phyloP scores from a whole-genome alignment of 2,797 vertebrate species.

The Rhinoraja longicauda region DNA sequence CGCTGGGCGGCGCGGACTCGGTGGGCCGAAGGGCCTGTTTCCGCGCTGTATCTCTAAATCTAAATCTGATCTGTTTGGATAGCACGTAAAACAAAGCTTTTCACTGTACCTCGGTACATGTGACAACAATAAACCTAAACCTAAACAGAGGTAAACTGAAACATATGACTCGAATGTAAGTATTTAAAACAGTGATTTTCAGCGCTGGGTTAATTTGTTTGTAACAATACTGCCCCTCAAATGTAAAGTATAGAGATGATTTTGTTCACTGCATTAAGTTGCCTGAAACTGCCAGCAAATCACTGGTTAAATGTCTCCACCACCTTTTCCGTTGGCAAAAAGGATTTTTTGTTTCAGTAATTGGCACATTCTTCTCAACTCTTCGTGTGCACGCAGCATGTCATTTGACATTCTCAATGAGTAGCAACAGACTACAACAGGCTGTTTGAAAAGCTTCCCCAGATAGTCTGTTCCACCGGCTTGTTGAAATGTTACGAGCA shows the following conservation, averaged over 20 bases:
- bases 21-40: too few relatives aligned
- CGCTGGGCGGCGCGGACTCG: too few relatives aligned
- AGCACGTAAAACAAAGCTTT: too few relatives aligned
- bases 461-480: background rate
- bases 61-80: too few relatives aligned
- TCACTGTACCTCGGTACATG: too few relatives aligned
- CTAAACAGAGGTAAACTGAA: background rate
- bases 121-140: too few relatives aligned
- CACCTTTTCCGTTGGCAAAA: background rate
- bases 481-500: background rate
- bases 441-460: background rate
- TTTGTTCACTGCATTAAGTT: too few relatives aligned
- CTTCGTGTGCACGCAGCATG: background rate
- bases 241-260: background rate
- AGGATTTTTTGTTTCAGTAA: background rate
- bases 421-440: background rate
- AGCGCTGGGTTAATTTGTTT: background rate
- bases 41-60: too few relatives aligned
- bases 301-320: background rate
- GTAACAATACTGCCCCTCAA: background rate
- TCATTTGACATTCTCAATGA: too few relatives aligned
- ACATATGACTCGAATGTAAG: background rate
- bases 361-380: background rate
- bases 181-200: background rate
- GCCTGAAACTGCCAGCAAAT: background rate